Evolutionary conservation across 2,113 vertebrate genomes (phyloP), one percentile per base, ranked within the genome.

Genomic region (Noctilio leporinus): DNA sequence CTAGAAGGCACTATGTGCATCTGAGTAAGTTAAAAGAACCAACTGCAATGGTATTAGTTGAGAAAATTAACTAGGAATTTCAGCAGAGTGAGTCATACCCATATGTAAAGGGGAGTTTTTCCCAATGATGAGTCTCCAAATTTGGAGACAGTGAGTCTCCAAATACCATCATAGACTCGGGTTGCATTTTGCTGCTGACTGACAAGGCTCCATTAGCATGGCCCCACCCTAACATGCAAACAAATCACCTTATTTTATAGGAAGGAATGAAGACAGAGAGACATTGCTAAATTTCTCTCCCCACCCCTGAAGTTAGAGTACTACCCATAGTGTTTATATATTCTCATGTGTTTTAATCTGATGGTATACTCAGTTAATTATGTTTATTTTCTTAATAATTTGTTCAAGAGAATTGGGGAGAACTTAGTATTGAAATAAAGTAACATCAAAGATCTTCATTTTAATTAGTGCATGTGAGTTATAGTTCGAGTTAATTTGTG

Each of bases 101-200:
- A 17, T 14, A 35, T 30, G 33, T 26, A 12, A 90, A 40, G 69
- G 10, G 15, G 4, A 72, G 49, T 49, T 81, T 73, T 49, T 2
- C 55, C 2, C 6, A 59, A 3, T 26, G 24, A 10, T 35, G 67
- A 38, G 5, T 69, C n/a, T n/a, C n/a, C n/a, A n/a, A n/a, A n/a
- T n/a, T n/a, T n/a, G n/a, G 55, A 72, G 15, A 64, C 12, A 77
- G 0, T 76, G 40, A 77, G 49, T 57, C 14, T 82, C 17, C 57
- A 77, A 72, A 30, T 55, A 7, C 4, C 15, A 30, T 43, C 6
- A 45, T 12, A 9, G 20, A 90, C 70, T 12, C 17, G 57, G 10
- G 10, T n/a, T 73, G 22, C n/a, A 8, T 4, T 3, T 9, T 38
- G 7, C 2, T 5, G 11, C 38, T 16, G 0, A 16, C 47, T 86